Conservation (phyloP, 1,140 invertebrate species). For the Calycopis cecrops region DNA sequence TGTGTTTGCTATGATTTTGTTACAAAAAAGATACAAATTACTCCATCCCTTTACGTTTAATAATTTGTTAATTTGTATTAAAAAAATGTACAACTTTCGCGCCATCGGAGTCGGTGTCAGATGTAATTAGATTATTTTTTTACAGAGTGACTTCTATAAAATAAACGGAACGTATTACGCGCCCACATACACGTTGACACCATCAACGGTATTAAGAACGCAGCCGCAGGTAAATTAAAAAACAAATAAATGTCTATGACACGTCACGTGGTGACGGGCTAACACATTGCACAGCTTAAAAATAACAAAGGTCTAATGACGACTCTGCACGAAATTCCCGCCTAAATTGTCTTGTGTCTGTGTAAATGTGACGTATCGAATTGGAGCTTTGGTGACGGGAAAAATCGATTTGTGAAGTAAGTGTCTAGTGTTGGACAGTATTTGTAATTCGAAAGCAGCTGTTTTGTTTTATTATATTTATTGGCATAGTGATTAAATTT, state of each 20-base stretch:
- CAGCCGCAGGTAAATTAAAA: conserved; percentile 53
- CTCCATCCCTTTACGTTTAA: too few species aligned
- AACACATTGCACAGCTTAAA: conserved; percentile 41
- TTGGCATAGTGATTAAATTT: too few species aligned
- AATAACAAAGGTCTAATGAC: conserved; percentile 54
- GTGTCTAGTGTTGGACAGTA: neutral
- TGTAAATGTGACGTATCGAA: conserved; percentile 9
- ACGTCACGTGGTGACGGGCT: conserved; percentile 30
- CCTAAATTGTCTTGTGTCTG: conserved; percentile 12
- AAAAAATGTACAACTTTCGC: too few species aligned
- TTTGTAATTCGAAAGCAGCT: neutral
- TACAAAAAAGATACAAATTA: too few species aligned
- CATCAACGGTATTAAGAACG: conserved; percentile 26
- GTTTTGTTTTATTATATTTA: neutral
- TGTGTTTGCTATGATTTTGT: too few species aligned
- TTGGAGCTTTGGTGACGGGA: conserved; percentile 9
- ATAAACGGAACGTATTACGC: conserved; percentile 62
- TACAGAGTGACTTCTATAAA: conserved; percentile 72
- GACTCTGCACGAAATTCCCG: conserved; percentile 45
- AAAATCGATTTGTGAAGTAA: neutral
- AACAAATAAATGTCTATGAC: conserved; percentile 16
- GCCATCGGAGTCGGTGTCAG: conserved; percentile 12
- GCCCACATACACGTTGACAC: conserved; percentile 40
- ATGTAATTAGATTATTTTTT: conserved; percentile 49
- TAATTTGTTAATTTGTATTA: too few species aligned